phyloP scores from a whole-genome alignment of 53 echinoderm and acorn worm species.

The Antedon mediterranea region DNA sequence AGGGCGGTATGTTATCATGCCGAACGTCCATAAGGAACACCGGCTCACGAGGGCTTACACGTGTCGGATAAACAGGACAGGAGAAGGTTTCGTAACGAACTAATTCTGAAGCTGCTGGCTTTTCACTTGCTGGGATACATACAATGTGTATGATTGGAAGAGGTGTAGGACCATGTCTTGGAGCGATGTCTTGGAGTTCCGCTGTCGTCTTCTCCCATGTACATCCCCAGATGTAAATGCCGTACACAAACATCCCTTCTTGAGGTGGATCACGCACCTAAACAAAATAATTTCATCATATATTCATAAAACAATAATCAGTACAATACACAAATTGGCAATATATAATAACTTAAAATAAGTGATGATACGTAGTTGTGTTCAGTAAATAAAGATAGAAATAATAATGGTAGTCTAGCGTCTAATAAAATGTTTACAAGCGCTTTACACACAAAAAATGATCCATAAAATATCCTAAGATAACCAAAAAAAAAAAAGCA shows the following conservation, averaged over 20 bases:
- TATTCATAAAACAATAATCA: too few relatives aligned
- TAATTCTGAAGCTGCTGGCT: constrained; percentile 38
- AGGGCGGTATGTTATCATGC: constrained; percentile 65
- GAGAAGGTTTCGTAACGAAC: constrained; percentile 46
- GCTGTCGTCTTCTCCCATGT: constrained; percentile 99
- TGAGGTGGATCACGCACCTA: constrained; percentile 92
- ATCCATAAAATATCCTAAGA: too few relatives aligned
- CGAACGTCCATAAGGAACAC: constrained; percentile 77
- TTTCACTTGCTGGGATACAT: constrained; percentile 64
- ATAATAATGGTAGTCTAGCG: too few relatives aligned
- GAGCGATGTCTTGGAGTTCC: constrained; percentile 88
- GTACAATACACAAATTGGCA: too few relatives aligned
- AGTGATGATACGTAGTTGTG: too few relatives aligned
- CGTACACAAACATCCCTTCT: constrained; percentile 93
- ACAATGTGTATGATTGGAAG: constrained; percentile 88
- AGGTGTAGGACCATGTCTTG: constrained; percentile 85
- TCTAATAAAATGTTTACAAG: too few relatives aligned
- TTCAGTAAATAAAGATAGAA: too few relatives aligned
- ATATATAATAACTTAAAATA: too few relatives aligned
- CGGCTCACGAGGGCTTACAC: constrained; percentile 57
- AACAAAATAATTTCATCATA: neutral
- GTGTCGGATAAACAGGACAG: constrained; percentile 88
- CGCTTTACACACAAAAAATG: too few relatives aligned
- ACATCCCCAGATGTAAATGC: constrained; percentile 97
- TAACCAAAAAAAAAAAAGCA: too few relatives aligned